Evolutionary conservation across 2,113 vertebrate genomes (phyloP).

Genomic region (Spilogale gracilis): DNA sequence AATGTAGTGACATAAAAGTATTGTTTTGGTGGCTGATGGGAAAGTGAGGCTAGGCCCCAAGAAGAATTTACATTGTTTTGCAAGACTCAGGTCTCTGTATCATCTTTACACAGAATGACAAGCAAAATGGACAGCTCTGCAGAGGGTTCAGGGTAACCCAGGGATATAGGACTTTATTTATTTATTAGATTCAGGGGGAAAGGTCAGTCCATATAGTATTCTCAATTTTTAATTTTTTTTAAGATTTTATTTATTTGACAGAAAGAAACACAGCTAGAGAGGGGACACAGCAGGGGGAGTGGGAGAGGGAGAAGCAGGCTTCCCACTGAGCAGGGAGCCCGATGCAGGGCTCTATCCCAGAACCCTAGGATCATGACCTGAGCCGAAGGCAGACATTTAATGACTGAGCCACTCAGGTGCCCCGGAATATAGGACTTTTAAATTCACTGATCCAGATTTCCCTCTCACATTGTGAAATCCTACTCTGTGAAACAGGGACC

Average conservation of each 20-base stretch:
- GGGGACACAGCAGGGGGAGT: too few species aligned
- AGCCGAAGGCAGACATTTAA: too few species aligned
- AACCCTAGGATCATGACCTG: too few species aligned
- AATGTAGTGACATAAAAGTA: not conserved
- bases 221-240: too few species aligned
- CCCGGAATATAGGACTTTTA: not conserved
- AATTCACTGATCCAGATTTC: not conserved
- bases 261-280: too few species aligned
- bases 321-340: too few species aligned
- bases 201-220: too few species aligned
- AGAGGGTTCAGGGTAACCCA: not conserved
- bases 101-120: not conserved
- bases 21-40: not conserved
- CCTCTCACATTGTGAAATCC: not conserved
- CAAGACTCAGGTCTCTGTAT: not conserved
- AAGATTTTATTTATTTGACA: too few species aligned
- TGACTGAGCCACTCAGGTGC: too few species aligned
- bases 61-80: not conserved
- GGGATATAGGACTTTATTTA: constrained; percentile 2
- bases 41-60: not conserved
- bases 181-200: too few species aligned
- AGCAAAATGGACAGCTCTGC: not conserved
- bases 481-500: not conserved
- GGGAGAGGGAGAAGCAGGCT: too few species aligned
- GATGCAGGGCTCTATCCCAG: too few species aligned